Conservation (phyloP, 2,888 invertebrate genomes). For the Adineta ricciae region DNA sequence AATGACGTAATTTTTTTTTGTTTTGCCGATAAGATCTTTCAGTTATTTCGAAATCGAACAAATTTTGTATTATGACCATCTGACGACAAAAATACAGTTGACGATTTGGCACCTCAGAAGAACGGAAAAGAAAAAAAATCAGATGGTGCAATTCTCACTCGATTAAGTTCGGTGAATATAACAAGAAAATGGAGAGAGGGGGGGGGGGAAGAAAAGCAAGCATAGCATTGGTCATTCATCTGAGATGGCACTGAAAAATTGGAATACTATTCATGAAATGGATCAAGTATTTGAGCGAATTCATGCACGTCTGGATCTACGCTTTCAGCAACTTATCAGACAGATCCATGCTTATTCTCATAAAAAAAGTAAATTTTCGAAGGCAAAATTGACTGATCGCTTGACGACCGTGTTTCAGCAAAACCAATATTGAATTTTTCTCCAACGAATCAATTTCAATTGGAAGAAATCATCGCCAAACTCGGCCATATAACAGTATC, state of each 20-base stretch:
- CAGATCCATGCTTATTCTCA: background rate
- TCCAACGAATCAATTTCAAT: background rate
- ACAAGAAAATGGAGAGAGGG: background rate
- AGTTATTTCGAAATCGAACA: no score
- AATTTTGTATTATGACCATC: no score
- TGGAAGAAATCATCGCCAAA: background rate
- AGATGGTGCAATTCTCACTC: background rate
- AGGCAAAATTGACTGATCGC: no score
- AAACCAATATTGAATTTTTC: background rate
- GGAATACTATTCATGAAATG: background rate
- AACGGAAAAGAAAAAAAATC: background rate
- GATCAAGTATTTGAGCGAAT: background rate
- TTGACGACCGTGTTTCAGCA: background rate
- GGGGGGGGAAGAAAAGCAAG: no score
- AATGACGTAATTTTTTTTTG: no score
- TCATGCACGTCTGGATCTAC: background rate
- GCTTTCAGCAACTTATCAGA: background rate
- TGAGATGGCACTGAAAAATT: background rate
- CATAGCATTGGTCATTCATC: background rate
- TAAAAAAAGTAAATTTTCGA: no score
- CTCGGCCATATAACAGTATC: background rate
- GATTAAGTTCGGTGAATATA: background rate
- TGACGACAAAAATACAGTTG: no score
- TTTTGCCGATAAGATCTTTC: no score
- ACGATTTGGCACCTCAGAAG: no score